phyloP scores from a whole-genome alignment of 2,113 vertebrate genomes.

The Philantomba maxwellii region DNA sequence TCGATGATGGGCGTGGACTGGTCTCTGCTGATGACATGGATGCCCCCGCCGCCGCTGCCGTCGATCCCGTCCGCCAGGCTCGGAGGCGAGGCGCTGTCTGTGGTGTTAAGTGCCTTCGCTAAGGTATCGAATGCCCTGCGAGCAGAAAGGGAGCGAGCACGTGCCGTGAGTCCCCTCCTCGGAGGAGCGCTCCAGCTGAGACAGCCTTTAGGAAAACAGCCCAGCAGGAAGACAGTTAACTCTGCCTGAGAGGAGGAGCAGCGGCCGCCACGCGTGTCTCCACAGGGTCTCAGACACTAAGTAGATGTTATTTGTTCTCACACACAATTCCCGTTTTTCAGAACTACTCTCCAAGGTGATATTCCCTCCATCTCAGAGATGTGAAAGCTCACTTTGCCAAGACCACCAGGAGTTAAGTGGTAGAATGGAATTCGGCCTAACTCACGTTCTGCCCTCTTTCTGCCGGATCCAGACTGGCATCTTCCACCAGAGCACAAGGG shows the following conservation, averaged over 20 bases:
- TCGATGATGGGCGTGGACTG: slow-evolving; percentile 97
- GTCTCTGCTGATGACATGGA: slow-evolving; percentile 96
- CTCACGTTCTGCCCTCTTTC: background rate
- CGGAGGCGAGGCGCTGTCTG: slow-evolving; percentile 82
- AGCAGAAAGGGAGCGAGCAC: slow-evolving; percentile 43
- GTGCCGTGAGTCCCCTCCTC: background rate
- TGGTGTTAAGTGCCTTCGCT: slow-evolving; percentile 96
- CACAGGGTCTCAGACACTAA: background rate
- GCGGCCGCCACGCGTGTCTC: background rate
- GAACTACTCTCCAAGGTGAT: background rate
- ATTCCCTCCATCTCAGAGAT: background rate
- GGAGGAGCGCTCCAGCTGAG: background rate
- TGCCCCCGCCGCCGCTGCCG: slow-evolving; percentile 86
- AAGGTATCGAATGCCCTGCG: slow-evolving; percentile 97
- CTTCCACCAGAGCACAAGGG: background rate
- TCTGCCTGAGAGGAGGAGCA: background rate
- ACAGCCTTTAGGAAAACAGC: background rate
- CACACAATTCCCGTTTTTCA: background rate
- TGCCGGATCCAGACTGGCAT: background rate
- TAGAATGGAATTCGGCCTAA: background rate
- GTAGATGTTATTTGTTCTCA: background rate
- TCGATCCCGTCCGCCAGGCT: slow-evolving; percentile 85
- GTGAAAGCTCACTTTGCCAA: background rate
- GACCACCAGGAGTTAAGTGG: background rate
- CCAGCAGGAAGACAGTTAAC: background rate